phyloP scores from a whole-genome alignment of 1,140 invertebrate species.

The Drosophila santomea region DNA sequence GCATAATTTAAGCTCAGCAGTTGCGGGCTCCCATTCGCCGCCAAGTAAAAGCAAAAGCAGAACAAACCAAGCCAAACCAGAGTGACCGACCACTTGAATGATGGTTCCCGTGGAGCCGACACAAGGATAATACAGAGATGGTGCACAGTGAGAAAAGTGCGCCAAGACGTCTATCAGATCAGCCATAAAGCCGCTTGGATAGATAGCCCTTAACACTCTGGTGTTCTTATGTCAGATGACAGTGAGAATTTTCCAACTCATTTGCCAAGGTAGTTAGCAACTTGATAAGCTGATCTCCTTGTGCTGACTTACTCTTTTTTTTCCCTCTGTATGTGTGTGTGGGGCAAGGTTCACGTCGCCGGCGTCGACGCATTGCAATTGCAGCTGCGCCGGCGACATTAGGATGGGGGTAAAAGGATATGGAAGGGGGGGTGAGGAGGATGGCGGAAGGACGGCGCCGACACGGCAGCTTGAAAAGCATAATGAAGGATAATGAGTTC shows the following conservation, averaged over 20 bases:
- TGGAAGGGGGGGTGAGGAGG: neutral
- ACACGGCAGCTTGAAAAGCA: conserved; percentile 69
- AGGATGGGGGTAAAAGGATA: neutral
- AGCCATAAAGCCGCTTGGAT: no score
- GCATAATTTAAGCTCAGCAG: conserved; percentile 64
- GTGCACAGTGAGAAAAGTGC: neutral
- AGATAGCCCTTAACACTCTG: no score
- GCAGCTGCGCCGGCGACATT: conserved; percentile 30
- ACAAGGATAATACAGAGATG: conserved; percentile 11
- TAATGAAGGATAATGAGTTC: conserved; percentile 77
- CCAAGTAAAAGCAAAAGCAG: neutral
- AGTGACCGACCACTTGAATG: conserved; percentile 52
- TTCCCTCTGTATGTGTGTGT: neutral
- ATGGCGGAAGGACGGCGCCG: conserved; percentile 17
- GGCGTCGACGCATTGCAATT: conserved; percentile 32
- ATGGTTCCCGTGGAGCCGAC: conserved; percentile 47
- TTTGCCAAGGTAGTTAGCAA: neutral
- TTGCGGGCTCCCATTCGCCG: conserved; percentile 33
- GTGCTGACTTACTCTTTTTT: conserved; percentile 2
- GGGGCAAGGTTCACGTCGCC: conserved; percentile 8
- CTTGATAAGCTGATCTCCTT: neutral
- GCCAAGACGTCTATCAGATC: no score
- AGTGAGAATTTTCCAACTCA: no score
- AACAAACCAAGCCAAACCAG: conserved; percentile 17
- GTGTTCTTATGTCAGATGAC: no score